Evolutionary conservation across 2,888 invertebrate genomes (phyloP), one percentile per base, ranked within the genome.

Genomic region (Ceriagrion tenellum): DNA sequence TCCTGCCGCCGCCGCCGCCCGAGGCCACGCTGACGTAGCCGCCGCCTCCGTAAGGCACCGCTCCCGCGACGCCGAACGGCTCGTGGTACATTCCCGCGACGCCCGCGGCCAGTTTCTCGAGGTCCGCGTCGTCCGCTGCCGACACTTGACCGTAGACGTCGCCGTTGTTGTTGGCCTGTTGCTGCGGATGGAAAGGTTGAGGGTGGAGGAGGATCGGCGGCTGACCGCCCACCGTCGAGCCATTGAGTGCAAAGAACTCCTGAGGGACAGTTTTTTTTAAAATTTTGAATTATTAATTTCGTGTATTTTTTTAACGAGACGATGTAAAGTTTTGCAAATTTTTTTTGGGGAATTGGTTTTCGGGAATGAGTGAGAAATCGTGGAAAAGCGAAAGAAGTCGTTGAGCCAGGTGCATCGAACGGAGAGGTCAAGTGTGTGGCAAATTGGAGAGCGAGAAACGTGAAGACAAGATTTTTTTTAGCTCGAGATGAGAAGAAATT

Each of bases 21-120:
- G 89, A 95, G 47, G 90, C 69, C 47, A 91, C 91, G 55, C 93
- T 74, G 40, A 93, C 93, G 69, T 93, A 93, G 18, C 93, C 91
- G 4, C 63, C 91, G 40, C 91, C 93, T 26, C 93, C 93, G 47
- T 93, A 93, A 16, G 93, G 93, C 93, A 93, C 93, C 81, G 81
- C 81, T 26, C 93, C 93, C 12, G 90, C 69, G 1, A 91, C 95
- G 81, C 90, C 90, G 56, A 90, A 95, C n/a, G 95, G 95, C 40
- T 95, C 91, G 56, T 95, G 95, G 91, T 95, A 95, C 95, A 95
- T 95, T 3, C 95, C 95, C 26, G 74, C 95, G 55, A 90, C 91
- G 56, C 88, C 88, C 30, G 35, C 90, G 81, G 40, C 95, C 0
- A 93, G 74, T 63, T 93, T 93, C 69, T 93, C 93, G 47, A 93